Conservation (phyloP, 2,797 vertebrate species). For the Nannoperca australis region DNA sequence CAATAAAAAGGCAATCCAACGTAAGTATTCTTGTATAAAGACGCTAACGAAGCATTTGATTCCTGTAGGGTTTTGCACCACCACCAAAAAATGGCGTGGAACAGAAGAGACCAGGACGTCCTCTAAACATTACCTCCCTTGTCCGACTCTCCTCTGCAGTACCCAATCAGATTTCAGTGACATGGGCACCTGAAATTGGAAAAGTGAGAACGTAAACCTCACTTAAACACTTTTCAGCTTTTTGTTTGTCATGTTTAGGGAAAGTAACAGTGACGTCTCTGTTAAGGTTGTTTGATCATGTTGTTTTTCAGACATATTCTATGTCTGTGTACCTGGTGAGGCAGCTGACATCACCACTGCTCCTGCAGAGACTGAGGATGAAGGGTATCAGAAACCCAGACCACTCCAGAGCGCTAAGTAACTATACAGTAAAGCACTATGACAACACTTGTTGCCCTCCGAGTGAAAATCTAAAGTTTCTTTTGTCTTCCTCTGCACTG, state of each 20-base stretch:
- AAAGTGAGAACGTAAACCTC: conserved; percentile 85
- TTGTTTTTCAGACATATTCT: conserved; percentile 91
- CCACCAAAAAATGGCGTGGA: conserved; percentile 98
- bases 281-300: neutral
- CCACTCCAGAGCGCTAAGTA: conserved; percentile 98
- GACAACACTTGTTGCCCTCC: neutral
- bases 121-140: conserved; percentile 95
- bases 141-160: conserved; percentile 95
- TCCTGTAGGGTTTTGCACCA: conserved; percentile 91
- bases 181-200: conserved; percentile 97
- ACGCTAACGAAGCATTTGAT: neutral
- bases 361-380: conserved; percentile 96
- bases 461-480: neutral
- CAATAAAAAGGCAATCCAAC: neutral
- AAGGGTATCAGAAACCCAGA: conserved; percentile 98
- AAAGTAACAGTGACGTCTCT: neutral
- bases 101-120: conserved; percentile 94
- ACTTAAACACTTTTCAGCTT: neutral
- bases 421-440: conserved; percentile 57
- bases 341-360: conserved; percentile 95
- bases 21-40: neutral
- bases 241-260: neutral
- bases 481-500: neutral
- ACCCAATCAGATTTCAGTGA: conserved; percentile 97
- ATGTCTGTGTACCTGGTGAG: conserved; percentile 97